Evolutionary conservation across 2,888 invertebrate genomes (phyloP).

Genomic region (Timema podura): DNA sequence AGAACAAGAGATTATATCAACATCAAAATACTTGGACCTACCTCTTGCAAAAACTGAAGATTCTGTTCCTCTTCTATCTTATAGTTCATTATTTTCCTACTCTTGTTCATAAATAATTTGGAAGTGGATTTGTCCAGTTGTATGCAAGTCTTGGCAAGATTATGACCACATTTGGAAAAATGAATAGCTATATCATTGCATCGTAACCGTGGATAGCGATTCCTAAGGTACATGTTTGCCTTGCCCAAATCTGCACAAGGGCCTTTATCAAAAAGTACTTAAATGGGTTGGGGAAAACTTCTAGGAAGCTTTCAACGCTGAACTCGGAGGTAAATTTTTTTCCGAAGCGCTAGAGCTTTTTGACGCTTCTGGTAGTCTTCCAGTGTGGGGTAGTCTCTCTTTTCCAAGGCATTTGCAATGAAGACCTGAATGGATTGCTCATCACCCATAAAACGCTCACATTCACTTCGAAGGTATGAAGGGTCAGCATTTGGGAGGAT

Average conservation of each 20-base stretch:
- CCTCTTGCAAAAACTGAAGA: conserved; percentile 4
- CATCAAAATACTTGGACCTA: not conserved
- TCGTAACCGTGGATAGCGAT: conserved; percentile 10
- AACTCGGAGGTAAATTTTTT: conserved; percentile 47
- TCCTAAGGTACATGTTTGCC: conserved; percentile 17
- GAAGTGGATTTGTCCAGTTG: conserved; percentile 5
- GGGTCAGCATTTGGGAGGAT: conserved; percentile 41
- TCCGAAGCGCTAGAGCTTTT: conserved; percentile 40
- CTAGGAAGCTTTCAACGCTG: conserved; percentile 44
- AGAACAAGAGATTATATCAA: not conserved
- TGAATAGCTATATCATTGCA: not conserved
- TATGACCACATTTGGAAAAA: conserved; percentile 2
- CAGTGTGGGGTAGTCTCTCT: conserved; percentile 35
- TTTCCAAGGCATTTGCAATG: conserved; percentile 35
- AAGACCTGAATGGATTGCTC: conserved; percentile 34
- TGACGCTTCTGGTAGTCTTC: conserved; percentile 22
- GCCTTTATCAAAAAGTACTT: conserved; percentile 37
- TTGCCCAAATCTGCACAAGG: too few relatives aligned
- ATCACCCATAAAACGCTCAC: conserved; percentile 29
- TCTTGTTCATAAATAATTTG: not conserved
- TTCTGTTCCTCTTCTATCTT: not conserved
- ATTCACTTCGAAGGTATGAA: conserved; percentile 34
- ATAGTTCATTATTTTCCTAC: not conserved
- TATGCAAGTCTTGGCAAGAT: conserved; percentile 19
- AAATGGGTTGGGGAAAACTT: conserved; percentile 47